Conservation (phyloP, 2,888 invertebrate species). For the Chromoteleia sp. region DNA sequence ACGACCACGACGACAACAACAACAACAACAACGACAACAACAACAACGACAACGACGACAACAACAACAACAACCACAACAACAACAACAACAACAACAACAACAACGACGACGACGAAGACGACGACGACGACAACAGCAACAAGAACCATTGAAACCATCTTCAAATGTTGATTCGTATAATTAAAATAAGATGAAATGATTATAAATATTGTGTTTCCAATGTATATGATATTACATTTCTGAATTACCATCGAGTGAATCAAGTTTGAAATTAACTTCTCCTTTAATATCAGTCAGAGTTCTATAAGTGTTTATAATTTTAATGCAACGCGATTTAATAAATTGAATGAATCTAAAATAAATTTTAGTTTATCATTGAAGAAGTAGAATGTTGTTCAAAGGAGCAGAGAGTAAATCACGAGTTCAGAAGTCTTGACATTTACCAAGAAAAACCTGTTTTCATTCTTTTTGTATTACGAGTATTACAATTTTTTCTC, state of each 20-base stretch:
- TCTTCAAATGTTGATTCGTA: conserved; percentile 20
- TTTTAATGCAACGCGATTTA: conserved; percentile 30
- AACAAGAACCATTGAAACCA: conserved; percentile 15
- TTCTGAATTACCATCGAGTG: conserved; percentile 21
- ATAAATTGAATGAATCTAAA: conserved; percentile 32
- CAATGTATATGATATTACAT: conserved; percentile 36
- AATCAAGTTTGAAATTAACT: conserved; percentile 39
- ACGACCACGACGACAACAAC: too few species aligned
- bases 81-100: too few species aligned
- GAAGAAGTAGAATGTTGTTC: not conserved
- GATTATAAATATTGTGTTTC: conserved; percentile 26
- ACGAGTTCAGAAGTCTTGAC: conserved; percentile 16
- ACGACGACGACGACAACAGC: too few species aligned
- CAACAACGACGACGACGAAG: too few species aligned
- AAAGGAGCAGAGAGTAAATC: conserved; percentile 11
- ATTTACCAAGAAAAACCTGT: conserved; percentile 13
- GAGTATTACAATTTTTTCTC: conserved; percentile 10
- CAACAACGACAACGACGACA: too few species aligned
- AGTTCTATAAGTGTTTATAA: conserved; percentile 18
- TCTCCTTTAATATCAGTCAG: conserved; percentile 24
- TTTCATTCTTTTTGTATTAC: not conserved
- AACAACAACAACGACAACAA: too few species aligned
- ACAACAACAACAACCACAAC: too few species aligned
- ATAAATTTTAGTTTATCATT: conserved; percentile 16
- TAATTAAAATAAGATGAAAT: conserved; percentile 3